Base-by-base conservation (phyloP, 2,888 invertebrate genomes). In the Neuroscelio doddi region DNA sequence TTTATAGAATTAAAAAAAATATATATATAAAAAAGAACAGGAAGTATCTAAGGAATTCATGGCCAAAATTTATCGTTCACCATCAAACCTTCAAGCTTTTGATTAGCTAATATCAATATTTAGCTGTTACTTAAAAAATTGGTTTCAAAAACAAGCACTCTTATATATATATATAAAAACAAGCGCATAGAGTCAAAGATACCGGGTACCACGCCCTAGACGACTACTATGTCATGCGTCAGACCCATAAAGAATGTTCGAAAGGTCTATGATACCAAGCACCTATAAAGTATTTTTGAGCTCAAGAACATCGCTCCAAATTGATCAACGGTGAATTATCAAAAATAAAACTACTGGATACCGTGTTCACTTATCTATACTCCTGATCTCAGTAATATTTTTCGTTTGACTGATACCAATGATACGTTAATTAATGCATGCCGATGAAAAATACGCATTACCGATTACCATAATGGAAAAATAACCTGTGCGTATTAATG, bases 341-440 rank as follows among this genome's bases (percentile, higher is more conserved):
- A 21, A 21, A 21, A 21, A 21, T 21, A 21, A 21, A 21, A 21
- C 21, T 5, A 21, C 21, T 21, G 21, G 21, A 5, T 5, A 21
- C 2, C 21, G 21, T 5, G 21, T 21, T 21, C 5, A 21, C 21
- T 2, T 21, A 21, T 21, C 21, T 21, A 3, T 21, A 5, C 21
- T 5, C 21, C 2, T 21, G 45, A 46, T 46, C 46, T 46, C 21
- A 46, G 21, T 46, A 21, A 34, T 9, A 34, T 8, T 34, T 46
- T 24, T 34, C n/a, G 46, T 46, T 24, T 34, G 34, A 24, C 24
- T 34, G 46, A 46, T 46, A 34, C 12, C 16, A 34, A 17, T 32
- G 24, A 46, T 46, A 34, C 46, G 34, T 46, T 46, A 46, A 34
- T 46, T 46, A 34, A n/a, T 10, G 16, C 16, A 10, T 9, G 21